A percentile compares a stretch with the other conserved stretches of the same genome.
These are phyloP conservation scores for Avahi laniger DNA, from an alignment of 2,797 vertebrate genomes.

Conservation along the genomic window DNA sequence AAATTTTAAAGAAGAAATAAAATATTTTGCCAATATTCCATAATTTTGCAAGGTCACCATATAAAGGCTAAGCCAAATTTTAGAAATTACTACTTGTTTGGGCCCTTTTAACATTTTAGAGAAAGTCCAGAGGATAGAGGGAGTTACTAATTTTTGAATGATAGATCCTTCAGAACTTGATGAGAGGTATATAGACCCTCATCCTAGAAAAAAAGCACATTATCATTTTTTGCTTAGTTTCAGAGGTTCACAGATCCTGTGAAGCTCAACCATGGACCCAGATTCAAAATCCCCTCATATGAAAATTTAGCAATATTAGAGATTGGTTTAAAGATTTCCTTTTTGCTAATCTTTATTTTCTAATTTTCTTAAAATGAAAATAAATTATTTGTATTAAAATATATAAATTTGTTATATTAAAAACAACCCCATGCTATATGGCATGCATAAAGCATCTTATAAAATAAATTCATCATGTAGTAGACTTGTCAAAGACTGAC, in stretches of 20 bases:
- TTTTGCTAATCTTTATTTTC: conserved; percentile 26
- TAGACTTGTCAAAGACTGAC: not conserved
- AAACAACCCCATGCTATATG: not conserved
- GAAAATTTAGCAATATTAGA: conserved; percentile 8
- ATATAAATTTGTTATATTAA: not conserved
- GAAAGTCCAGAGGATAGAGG: not conserved
- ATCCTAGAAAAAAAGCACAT: not conserved
- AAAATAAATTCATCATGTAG: conserved; percentile 20
- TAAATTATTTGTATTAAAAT: not conserved
- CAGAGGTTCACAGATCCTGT: not conserved
- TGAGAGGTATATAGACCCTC: not conserved
- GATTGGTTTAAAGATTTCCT: not conserved
- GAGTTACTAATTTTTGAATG: conserved; percentile 2
- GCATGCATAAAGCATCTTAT: not conserved
- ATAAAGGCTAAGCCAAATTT: not conserved
- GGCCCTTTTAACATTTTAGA: not conserved
- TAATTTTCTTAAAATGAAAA: conserved; percentile 19
- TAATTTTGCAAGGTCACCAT: not conserved
- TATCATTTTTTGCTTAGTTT: not conserved
- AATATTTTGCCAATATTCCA: not conserved
- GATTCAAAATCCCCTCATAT: not conserved
- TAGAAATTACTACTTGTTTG: conserved; percentile 10
- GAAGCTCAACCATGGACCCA: not conserved
- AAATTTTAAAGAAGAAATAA: not conserved
- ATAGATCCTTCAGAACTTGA: not conserved